A percentile compares a stretch with the other conserved stretches of the same genome.
phyloP scores from a whole-genome alignment of 1,140 invertebrate species.

The Hyles vespertilio region DNA sequence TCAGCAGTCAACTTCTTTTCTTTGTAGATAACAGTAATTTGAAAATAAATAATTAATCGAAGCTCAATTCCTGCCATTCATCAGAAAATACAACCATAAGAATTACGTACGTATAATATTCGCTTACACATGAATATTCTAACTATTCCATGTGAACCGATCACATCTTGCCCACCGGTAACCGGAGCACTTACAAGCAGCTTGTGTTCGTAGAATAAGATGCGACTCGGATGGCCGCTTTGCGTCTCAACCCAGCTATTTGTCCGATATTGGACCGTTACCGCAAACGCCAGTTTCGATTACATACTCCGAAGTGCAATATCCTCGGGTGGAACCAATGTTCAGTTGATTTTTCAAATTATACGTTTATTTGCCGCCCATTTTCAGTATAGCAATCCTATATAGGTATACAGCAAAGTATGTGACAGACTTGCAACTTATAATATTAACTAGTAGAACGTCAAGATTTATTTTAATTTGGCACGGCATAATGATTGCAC shows the following conservation, averaged over 20 bases:
- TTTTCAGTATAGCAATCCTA: neutral
- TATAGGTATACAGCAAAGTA: neutral
- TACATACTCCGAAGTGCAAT: conserved; percentile 14
- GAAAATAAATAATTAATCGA: no score
- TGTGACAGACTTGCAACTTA: no score
- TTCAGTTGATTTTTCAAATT: neutral
- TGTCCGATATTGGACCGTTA: conserved; percentile 48
- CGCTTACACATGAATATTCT: no score
- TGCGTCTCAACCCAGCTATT: conserved; percentile 41
- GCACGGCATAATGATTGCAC: no score
- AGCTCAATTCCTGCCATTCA: no score
- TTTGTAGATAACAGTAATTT: no score
- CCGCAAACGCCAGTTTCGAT: conserved; percentile 28
- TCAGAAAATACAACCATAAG: no score
- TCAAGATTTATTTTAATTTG: no score
- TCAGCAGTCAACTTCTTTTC: no score
- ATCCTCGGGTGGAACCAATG: neutral
- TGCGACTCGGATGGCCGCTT: conserved; percentile 50
- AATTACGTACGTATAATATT: no score
- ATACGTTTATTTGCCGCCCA: neutral
- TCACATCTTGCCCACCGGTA: neutral
- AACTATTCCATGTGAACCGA: neutral
- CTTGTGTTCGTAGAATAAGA: conserved; percentile 39
- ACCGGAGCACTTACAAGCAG: conserved; percentile 13
- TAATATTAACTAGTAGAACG: no score